Base-by-base conservation (phyloP, 2,888 invertebrate genomes). In the Agonopterix subpropinquella region DNA sequence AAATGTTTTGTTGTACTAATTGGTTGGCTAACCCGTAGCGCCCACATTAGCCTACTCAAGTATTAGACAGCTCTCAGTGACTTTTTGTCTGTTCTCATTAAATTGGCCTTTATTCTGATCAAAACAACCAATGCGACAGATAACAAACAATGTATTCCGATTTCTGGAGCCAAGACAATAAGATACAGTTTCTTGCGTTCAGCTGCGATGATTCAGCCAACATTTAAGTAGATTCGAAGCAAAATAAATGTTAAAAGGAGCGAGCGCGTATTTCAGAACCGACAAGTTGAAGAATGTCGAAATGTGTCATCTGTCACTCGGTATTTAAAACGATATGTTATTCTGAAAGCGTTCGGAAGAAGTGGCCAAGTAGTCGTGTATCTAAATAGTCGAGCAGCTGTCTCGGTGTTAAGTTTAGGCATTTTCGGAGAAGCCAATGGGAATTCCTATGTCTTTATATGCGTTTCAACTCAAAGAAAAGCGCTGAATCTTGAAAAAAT, bases 231-330 rank as follows among this genome's bases (percentile, higher is more conserved):
- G 66, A 64, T 63, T 65, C 64, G 64, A 65, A 61, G 66, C 64
- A 60, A 77, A 79, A 80, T 77, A 84, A 80, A 82, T 77, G 77
- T 71, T 75, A 75, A 77, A 77, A 69, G 66, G 64, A 61, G 64
- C 62, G 61, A 57, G 67, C 50, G 67, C 69, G 80, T 85, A 81
- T 86, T 83, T 84, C 81, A 85, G 79, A 79, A 80, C 73, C 75
- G 83, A 86, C 86, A 86, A 86, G 86, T 86, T 86, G 83, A 87
- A 82, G 85, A 85, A 87, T 87, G 86, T 85, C 79, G 81, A 87
- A 85, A 88, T 84, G 87, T 88, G 88, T 88, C 88, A 85, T 81
- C 87, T 88, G 88, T 88, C 88, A 87, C 77, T 85, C 71, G 87
- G 81, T 76, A 80, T 88, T 88, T 87, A 88, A 80, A 84, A 75